These are phyloP conservation scores for Scleropages formosus DNA, from an alignment of 2,797 vertebrate species.

Conservation along the genomic window DNA sequence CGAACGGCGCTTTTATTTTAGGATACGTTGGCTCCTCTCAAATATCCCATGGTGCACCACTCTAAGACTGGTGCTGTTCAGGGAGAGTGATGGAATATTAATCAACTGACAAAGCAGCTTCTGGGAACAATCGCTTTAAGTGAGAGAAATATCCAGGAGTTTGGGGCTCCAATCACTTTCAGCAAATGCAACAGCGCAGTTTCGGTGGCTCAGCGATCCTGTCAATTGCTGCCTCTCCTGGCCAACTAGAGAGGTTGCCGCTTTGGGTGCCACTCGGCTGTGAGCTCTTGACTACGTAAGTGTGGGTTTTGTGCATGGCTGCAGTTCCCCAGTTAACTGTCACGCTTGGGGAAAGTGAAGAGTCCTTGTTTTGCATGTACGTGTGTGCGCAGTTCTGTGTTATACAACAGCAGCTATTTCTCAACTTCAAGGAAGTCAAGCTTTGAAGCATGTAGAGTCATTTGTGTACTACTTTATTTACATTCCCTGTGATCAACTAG, in stretches of 20 bases:
- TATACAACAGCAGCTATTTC: too few species aligned
- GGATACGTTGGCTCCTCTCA: not conserved
- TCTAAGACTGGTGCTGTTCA: conserved; percentile 2
- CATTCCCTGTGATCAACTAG: too few species aligned
- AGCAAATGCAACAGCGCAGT: not conserved
- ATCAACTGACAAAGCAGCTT: not conserved
- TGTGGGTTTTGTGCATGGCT: too few species aligned
- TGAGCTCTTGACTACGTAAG: too few species aligned
- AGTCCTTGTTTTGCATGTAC: too few species aligned
- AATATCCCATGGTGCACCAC: conserved; percentile 24
- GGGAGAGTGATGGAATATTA: conserved; percentile 23
- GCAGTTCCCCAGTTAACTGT: too few species aligned
- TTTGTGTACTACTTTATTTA: too few species aligned
- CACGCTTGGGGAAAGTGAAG: too few species aligned
- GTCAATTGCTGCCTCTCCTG: not conserved
- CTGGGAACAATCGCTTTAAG: conserved; percentile 1
- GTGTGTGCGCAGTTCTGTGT: too few species aligned
- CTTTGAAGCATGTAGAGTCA: too few species aligned
- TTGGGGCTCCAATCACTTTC: not conserved
- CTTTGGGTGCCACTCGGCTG: not conserved
- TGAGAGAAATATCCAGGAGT: conserved; percentile 20
- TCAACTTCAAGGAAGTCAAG: too few species aligned
- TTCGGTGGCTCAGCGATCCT: not conserved
- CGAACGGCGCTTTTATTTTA: conserved; percentile 27
- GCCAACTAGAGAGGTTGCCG: too few species aligned